These are phyloP conservation scores for Neogale vison DNA, from an alignment of 2,113 vertebrate genomes.

Conservation along the genomic window DNA sequence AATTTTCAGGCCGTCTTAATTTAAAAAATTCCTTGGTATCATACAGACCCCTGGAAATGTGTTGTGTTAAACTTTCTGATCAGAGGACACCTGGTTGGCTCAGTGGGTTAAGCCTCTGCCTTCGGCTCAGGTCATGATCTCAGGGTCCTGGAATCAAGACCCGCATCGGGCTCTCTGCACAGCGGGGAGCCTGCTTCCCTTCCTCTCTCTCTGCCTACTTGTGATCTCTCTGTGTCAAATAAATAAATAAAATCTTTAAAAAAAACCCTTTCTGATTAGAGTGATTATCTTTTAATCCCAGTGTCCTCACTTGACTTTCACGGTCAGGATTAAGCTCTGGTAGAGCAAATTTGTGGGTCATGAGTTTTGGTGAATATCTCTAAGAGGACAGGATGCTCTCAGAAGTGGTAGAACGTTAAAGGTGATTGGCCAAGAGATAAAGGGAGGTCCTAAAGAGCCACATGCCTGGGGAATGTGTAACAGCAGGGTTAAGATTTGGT, in stretches of 20 bases:
- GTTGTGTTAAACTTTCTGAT: constrained; percentile 27
- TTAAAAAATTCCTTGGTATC: background rate
- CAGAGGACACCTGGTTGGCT: background rate
- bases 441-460: background rate
- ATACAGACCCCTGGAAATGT: background rate
- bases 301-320: constrained; percentile 26
- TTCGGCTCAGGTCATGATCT: too few species aligned
- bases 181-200: too few species aligned
- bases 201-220: too few species aligned
- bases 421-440: background rate
- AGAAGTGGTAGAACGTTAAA: constrained; percentile 32
- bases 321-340: constrained; percentile 26
- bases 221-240: too few species aligned
- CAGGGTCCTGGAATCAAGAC: too few species aligned
- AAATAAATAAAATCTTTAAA: too few species aligned
- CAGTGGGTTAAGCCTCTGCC: too few species aligned
- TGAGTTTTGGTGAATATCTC: background rate
- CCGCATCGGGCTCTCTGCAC: too few species aligned
- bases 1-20: background rate
- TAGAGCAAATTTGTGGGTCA: constrained; percentile 31
- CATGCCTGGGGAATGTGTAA: background rate
- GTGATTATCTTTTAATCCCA: constrained; percentile 22
- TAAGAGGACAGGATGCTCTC: background rate
- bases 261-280: background rate
- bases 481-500: background rate